phyloP scores from a whole-genome alignment of 2,888 invertebrate species.

The Aethes cnicana region DNA sequence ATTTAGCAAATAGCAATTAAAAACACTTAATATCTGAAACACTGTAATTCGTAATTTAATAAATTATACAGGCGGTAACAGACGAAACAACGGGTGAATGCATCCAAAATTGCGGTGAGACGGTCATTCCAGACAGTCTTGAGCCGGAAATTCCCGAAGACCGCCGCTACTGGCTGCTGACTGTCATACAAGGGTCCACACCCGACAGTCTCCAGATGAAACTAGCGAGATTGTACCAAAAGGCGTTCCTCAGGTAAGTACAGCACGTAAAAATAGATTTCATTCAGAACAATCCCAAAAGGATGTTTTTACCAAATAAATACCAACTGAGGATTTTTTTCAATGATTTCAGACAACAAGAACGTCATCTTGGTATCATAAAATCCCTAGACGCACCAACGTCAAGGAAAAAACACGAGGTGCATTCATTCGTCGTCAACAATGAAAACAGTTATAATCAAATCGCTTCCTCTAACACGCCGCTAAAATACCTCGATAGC shows the following conservation, averaged over 20 bases:
- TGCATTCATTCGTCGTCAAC: constrained; percentile 71
- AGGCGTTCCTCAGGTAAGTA: constrained; percentile 88
- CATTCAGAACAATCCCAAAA: too few relatives aligned
- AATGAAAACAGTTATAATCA: constrained; percentile 56
- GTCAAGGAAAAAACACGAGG: constrained; percentile 73
- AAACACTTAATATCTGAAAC: too few relatives aligned
- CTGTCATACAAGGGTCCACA: constrained; percentile 85
- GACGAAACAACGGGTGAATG: constrained; percentile 77
- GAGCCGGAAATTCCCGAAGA: constrained; percentile 83
- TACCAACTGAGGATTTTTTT: too few relatives aligned
- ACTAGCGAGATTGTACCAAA: constrained; percentile 89
- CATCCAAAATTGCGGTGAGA: constrained; percentile 75
- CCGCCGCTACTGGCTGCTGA: constrained; percentile 90
- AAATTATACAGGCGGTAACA: constrained; percentile 66
- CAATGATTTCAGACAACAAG: constrained; percentile 89
- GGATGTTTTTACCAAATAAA: too few relatives aligned
- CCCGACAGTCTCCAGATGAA: constrained; percentile 87
- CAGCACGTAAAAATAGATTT: not conserved
- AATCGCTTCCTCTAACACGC: constrained; percentile 48
- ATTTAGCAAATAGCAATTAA: too few relatives aligned
- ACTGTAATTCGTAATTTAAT: not conserved
- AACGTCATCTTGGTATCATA: constrained; percentile 88
- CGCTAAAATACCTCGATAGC: constrained; percentile 59
- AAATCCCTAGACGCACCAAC: constrained; percentile 74
- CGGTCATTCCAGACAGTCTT: constrained; percentile 69